phyloP scores from a whole-genome alignment of 1,140 invertebrate genomes.

The Aphidius gifuensis region DNA sequence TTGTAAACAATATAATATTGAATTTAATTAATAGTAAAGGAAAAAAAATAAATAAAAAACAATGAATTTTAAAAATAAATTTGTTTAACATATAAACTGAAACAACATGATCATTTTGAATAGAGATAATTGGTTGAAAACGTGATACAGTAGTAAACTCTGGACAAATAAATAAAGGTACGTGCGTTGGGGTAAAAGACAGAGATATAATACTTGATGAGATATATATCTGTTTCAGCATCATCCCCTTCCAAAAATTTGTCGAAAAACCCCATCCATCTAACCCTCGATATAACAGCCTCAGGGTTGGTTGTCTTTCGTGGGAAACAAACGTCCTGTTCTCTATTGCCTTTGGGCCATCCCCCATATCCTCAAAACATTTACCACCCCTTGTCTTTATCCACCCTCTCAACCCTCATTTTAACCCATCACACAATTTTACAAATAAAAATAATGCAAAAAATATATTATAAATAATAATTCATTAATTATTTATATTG shows the following conservation, averaged over 20 bases:
- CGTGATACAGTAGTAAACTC: conserved; percentile 23
- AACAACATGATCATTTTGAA: conserved; percentile 23
- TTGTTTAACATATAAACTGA: background rate
- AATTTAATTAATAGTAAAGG: too few relatives aligned
- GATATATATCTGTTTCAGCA: conserved; percentile 3
- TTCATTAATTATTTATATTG: background rate
- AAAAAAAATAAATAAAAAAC: too few relatives aligned
- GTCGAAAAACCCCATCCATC: conserved; percentile 5
- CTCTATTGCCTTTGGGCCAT: conserved; percentile 28
- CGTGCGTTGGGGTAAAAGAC: conserved; percentile 7
- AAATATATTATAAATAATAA: background rate
- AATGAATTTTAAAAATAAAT: too few relatives aligned
- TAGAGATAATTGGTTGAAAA: conserved; percentile 33
- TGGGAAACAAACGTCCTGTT: conserved; percentile 31
- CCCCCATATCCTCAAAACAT: conserved; percentile 20
- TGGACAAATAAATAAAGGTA: background rate
- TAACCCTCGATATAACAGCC: conserved; percentile 24
- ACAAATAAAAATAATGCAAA: background rate
- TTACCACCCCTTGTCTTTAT: conserved; percentile 11
- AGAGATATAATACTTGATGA: background rate
- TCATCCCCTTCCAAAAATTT: too few relatives aligned
- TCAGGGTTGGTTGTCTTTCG: conserved; percentile 26
- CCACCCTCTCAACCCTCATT: too few relatives aligned
- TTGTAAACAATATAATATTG: too few relatives aligned
- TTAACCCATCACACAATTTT: too few relatives aligned